Evolutionary conservation across 2,113 vertebrate species (phyloP).

Genomic region (Myiozetetes cayanensis): DNA sequence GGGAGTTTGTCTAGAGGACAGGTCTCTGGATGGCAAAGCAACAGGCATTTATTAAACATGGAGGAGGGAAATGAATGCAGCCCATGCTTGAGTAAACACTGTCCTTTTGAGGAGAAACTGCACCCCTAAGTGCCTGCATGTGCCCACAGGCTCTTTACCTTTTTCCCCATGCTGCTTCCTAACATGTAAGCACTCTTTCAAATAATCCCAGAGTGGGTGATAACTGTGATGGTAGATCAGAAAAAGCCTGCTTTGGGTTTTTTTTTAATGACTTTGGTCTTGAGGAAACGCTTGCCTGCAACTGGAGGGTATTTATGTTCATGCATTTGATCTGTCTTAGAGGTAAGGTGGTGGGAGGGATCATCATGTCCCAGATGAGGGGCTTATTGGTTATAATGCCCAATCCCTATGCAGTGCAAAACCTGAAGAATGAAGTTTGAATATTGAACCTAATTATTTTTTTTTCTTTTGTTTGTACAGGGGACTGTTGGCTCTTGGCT

Average conservation of each 20-base stretch:
- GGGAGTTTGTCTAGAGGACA: rapidly evolving
- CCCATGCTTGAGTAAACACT: neutral
- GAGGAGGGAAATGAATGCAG: neutral
- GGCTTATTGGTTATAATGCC: neutral
- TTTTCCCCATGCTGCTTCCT: neutral
- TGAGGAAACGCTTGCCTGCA: neutral
- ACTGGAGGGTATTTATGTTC: neutral
- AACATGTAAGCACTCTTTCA: neutral
- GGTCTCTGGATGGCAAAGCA: neutral
- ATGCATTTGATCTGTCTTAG: neutral
- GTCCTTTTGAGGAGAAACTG: neutral
- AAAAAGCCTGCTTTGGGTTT: neutral
- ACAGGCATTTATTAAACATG: neutral
- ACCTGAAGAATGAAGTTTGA: neutral
- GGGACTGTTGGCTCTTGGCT: conserved; percentile 88
- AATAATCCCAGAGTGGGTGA: neutral
- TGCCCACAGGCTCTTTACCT: neutral
- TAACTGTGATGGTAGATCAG: neutral
- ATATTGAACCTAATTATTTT: neutral
- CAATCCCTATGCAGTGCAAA: neutral
- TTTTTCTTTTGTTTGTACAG: conserved; percentile 49
- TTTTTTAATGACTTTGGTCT: neutral
- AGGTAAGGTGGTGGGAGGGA: neutral
- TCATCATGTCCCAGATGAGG: neutral
- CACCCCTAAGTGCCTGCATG: rapidly evolving